Conservation (phyloP, 2,888 invertebrate species). For the Oligia latruncula region DNA sequence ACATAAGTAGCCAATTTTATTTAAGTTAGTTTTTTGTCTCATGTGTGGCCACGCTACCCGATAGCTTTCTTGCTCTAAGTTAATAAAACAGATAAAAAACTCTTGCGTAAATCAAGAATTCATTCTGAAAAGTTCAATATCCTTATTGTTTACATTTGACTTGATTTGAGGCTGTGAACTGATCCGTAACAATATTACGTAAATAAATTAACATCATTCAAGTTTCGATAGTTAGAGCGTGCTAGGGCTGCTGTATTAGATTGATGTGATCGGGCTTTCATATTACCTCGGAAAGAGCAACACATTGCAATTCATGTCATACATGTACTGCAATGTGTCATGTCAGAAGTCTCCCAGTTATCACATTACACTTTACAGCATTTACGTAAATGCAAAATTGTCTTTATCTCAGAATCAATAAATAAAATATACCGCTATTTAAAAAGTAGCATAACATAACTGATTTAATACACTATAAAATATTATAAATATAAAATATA, state of each 20-base stretch:
- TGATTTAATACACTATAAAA: slow-evolving; percentile 51
- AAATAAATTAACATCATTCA: background rate
- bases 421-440: slow-evolving; percentile 50
- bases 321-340: slow-evolving; percentile 37
- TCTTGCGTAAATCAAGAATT: background rate
- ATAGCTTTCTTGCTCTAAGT: too few relatives aligned
- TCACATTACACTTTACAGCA: slow-evolving; percentile 41
- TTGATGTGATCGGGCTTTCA: slow-evolving; percentile 7
- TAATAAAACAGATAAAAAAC: background rate
- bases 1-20: too few relatives aligned
- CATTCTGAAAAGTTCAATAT: background rate
- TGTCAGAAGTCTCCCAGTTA: slow-evolving; percentile 28
- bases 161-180: background rate
- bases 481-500: slow-evolving; percentile 47
- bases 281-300: slow-evolving; percentile 22
- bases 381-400: slow-evolving; percentile 44
- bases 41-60: too few relatives aligned
- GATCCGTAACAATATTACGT: background rate
- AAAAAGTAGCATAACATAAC: slow-evolving; percentile 48
- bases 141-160: background rate
- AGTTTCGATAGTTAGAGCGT: slow-evolving; percentile 28
- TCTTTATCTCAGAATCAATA: slow-evolving; percentile 44
- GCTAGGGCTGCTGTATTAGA: slow-evolving; percentile 28
- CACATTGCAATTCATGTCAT: slow-evolving; percentile 32
- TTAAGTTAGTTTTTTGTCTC: too few relatives aligned